Percentiles rank a stretch among this genome's conserved stretches.
phyloP scores from a whole-genome alignment of 1,140 invertebrate species.

The Meloidogyne floridensis region DNA sequence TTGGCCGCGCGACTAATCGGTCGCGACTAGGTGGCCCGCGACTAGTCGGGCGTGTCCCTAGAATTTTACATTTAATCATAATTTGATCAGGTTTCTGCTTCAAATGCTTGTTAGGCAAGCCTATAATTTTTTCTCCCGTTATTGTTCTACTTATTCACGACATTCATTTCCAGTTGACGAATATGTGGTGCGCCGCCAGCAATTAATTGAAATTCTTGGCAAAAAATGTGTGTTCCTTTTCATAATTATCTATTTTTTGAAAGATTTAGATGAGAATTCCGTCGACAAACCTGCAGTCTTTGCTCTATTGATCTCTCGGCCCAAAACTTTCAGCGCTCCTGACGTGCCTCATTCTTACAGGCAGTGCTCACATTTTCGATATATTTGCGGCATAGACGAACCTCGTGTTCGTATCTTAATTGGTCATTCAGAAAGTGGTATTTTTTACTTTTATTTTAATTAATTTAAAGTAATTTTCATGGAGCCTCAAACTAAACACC shows the following conservation, averaged over 20 bases:
- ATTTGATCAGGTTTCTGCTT: background rate
- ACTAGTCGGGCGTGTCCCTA: too few relatives aligned
- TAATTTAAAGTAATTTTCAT: constrained; percentile 45
- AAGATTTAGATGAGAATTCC: background rate
- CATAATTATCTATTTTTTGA: background rate
- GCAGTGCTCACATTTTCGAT: constrained; percentile 56
- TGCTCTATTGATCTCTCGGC: background rate
- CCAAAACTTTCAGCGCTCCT: constrained; percentile 43
- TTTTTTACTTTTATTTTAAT: background rate
- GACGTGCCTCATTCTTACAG: constrained; percentile 61
- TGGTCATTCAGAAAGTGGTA: constrained; percentile 20
- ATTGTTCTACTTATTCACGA: background rate
- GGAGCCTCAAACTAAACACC: constrained; percentile 39
- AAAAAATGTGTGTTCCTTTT: background rate
- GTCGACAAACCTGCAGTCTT: background rate
- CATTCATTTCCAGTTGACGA: background rate
- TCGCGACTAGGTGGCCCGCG: too few relatives aligned
- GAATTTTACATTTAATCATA: too few relatives aligned
- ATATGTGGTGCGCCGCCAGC: background rate
- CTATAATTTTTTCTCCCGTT: background rate
- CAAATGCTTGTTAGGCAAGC: background rate
- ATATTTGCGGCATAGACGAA: constrained; percentile 48
- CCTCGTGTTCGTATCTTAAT: constrained; percentile 50
- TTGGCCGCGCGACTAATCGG: too few relatives aligned
- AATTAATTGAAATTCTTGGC: background rate